Base-by-base conservation (phyloP, 2,797 vertebrate species). In the Intellagama lesueurii region DNA sequence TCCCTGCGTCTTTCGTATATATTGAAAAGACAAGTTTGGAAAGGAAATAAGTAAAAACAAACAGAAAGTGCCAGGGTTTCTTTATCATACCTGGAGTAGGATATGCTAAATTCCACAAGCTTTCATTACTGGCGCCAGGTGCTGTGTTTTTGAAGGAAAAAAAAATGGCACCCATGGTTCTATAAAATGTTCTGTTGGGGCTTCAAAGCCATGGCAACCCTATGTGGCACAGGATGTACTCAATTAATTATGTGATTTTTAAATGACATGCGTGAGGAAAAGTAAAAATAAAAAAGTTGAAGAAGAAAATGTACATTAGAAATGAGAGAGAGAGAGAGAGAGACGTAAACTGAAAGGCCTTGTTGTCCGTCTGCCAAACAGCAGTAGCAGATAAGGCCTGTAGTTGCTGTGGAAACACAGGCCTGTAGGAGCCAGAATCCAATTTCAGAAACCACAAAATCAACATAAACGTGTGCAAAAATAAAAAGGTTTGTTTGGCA, bases 401-500 rank as follows among this genome's bases (percentile, higher is more conserved):
- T 95, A 96, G 98, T 99, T 98, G 96, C 98, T 89, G 96, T 98
- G 97, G 98, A 98, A 98, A 98, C 98, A 88, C 91, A 92, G 97
- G 97, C 97, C 97, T 95, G 96, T 96, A 97, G 98, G 98, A 98
- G 98, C 98, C 98, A 98, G 98, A 97, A 98, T 97, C 98, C 98
- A 98, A 98, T 98, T 98, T 98, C 97, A 97, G 95, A 97, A 99
- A 98, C 98, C 98, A 98, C 98, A 99, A 98, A 98, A 98, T 99
- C 98, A 99, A 99, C 98, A 98, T 95, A 96, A 97, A 96, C 96
- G 97, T 97, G 98, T 98, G 98, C 98, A 97, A 98, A 97, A 97
- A 97, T 97, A 97, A 97, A 97, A 97, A 96, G 96, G 97, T 96
- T 97, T 98, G 98, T 98, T 98, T 98, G 97, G 97, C 96, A 93